A percentile compares a stretch with the other conserved stretches of the same genome.
Conservation (phyloP, 64 coral and sea anemone species). For the Montipora capricornis region DNA sequence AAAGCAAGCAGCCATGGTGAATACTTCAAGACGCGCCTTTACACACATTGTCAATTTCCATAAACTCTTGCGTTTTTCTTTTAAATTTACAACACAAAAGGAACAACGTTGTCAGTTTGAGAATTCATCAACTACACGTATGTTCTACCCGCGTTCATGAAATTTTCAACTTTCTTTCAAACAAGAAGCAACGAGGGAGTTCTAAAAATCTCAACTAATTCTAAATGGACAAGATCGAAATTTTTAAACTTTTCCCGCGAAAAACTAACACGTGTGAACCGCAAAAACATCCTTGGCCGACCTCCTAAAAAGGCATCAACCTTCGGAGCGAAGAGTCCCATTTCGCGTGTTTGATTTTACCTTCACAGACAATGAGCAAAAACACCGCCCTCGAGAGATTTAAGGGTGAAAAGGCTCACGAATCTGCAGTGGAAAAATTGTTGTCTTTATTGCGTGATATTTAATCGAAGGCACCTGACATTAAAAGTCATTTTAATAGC, state of each 20-base stretch:
- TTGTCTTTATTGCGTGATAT: constrained; percentile 19
- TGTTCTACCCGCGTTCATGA: background rate
- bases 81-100: background rate
- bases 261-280: background rate
- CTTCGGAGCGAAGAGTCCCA: background rate
- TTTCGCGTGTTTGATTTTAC: background rate
- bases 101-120: constrained; percentile 1
- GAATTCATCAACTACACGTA: background rate
- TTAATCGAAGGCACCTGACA: constrained; percentile 42
- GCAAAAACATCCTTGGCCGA: background rate
- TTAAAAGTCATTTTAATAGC: constrained; percentile 12
- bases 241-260: constrained; percentile 37
- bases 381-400: background rate
- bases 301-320: background rate
- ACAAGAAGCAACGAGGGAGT: no score
- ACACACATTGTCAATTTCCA: background rate
- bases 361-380: background rate
- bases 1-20: constrained; percentile 37
- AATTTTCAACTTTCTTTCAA: background rate
- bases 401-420: background rate
- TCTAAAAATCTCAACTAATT: background rate
- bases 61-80: background rate
- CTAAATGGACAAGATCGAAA: background rate
- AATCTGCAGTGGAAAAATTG: background rate
- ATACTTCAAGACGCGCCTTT: constrained; percentile 8